Base-by-base conservation (phyloP, 35 echinoderm and acorn worm species). In the Patiria miniata region DNA sequence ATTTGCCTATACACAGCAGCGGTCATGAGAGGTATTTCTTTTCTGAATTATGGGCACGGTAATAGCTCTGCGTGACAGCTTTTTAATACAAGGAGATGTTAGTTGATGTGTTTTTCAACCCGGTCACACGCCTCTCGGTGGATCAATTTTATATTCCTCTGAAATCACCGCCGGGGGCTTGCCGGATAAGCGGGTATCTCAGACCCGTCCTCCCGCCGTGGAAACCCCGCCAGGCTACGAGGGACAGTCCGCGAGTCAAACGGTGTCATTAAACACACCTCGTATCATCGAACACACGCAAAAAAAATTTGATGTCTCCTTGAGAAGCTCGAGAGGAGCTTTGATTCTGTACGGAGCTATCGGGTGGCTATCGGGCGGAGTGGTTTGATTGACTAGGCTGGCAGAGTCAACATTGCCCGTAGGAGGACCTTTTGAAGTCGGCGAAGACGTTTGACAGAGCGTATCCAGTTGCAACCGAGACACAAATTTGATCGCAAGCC, bases 241-340 rank as follows among this genome's bases (percentile, higher is more conserved):
- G 65, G 65, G 65, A 73, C 65, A 73, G 65, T 73, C 65, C 21
- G 26, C 65, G 65, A 26, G 7, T 73, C 26, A 73, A 73, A 32
- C 65, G 65, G 65, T 73, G 65, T 30, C 65, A 73, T 73, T 73
- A 73, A 28, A 26, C 65, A 28, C n/a, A 73, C 42, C 14, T 14
- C 18, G 23, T 34, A 73, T 26, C 65, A 73, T 32, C 65, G 65
- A 12, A 73, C 26, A 73, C 10, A 73, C n/a, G 34, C 3, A 34
- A 73, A 73, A 73, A 34, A 73, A 73, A 73, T 6, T 22, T 4
- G 65, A 73, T 30, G 65, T 73, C 65, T 28, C 34, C 33, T 73
- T 73, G 21, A 23, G 42, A 47, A 47, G 42, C 42, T 47, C 14
- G 34, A 16, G 65, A 36, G 65, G 65, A 32, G 65, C 10, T 73